Evolutionary conservation across 2,888 invertebrate species (phyloP).

Genomic region (Adela reaumurella): DNA sequence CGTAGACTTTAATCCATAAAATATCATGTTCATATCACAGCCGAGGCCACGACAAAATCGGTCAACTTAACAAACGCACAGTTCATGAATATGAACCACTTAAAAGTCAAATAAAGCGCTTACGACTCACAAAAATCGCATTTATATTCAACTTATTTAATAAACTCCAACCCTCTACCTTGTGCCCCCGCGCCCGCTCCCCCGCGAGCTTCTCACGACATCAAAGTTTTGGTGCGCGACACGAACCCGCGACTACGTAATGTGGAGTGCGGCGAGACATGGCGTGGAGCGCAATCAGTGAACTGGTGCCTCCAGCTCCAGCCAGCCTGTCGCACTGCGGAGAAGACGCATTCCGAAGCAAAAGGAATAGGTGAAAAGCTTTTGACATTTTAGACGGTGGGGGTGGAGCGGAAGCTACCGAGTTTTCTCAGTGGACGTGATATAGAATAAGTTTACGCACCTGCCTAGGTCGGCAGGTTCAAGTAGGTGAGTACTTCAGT

Average conservation of each 20-base stretch:
- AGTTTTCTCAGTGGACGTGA: too few species aligned
- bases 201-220: constrained; percentile 49
- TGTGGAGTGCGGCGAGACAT: not conserved
- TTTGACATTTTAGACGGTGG: too few species aligned
- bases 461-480: too few species aligned
- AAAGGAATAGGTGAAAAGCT: not conserved
- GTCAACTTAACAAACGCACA: not conserved
- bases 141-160: not conserved
- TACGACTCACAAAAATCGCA: not conserved
- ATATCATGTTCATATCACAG: too few species aligned
- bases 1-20: too few species aligned
- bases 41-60: too few species aligned
- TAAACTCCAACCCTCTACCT: not conserved
- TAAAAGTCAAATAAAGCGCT: not conserved
- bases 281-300: too few species aligned
- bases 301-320: too few species aligned
- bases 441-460: too few species aligned
- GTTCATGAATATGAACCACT: not conserved
- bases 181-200: constrained; percentile 21
- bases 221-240: constrained; percentile 19
- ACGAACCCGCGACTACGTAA: not conserved
- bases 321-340: too few species aligned
- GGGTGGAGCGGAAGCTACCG: too few species aligned
- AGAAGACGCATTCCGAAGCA: constrained; percentile 7
- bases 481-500: too few species aligned